Conservation (phyloP, 2,888 invertebrate species). For the Conistra vaccinii region DNA sequence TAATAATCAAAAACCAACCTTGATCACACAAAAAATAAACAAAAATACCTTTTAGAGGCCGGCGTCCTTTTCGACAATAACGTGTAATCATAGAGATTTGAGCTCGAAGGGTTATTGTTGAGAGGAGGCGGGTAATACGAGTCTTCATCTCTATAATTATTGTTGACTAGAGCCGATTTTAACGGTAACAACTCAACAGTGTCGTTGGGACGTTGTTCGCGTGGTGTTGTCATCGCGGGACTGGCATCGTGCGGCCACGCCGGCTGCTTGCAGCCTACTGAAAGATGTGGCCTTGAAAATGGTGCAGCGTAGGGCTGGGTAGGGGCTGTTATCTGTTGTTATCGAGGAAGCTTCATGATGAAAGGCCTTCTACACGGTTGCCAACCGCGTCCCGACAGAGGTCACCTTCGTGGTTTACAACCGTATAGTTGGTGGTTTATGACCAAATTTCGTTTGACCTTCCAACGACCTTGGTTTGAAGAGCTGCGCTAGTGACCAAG, state of each 20-base stretch:
- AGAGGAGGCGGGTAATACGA: conserved; percentile 83
- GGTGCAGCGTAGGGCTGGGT: conserved; percentile 79
- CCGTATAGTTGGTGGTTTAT: too few species aligned
- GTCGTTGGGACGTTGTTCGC: conserved; percentile 81
- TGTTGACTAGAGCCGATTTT: conserved; percentile 87
- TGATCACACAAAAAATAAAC: conserved; percentile 60
- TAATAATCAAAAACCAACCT: conserved; percentile 11
- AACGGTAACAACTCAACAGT: conserved; percentile 86
- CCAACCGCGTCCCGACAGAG: too few species aligned
- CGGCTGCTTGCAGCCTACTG: conserved; percentile 81
- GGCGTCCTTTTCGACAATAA: conserved; percentile 88
- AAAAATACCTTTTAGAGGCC: conserved; percentile 88
- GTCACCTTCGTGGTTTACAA: too few species aligned
- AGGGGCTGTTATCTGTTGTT: conserved; percentile 42
- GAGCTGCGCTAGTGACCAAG: too few species aligned
- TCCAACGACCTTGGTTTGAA: too few species aligned
- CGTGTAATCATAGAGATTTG: conserved; percentile 85
- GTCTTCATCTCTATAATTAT: conserved; percentile 84
- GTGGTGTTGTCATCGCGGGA: conserved; percentile 84
- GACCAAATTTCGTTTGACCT: too few species aligned
- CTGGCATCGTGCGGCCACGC: conserved; percentile 78
- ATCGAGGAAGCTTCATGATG: conserved; percentile 46
- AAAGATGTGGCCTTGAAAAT: conserved; percentile 82
- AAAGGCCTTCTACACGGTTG: too few species aligned
- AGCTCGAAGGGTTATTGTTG: conserved; percentile 82